These are phyloP conservation scores for Steinernema hermaphroditum DNA, from an alignment of 2,888 invertebrate genomes.

Conservation along the genomic window DNA sequence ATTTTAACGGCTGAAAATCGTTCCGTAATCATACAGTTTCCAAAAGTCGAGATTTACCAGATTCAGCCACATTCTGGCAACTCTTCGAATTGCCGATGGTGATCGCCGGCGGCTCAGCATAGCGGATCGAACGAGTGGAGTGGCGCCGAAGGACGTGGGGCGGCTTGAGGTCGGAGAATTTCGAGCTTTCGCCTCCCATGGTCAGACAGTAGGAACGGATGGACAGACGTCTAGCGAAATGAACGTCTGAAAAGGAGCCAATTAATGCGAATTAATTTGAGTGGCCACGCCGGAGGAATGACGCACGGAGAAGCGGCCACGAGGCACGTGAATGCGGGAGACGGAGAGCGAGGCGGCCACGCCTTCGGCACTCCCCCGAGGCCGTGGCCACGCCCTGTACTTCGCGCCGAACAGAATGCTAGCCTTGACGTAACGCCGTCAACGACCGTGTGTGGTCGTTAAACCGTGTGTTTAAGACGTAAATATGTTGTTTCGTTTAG, in stretches of 20 bases:
- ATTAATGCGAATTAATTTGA: not conserved
- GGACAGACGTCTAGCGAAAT: too few species aligned
- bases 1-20: not conserved
- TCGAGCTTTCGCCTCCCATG: slow-evolving; percentile 24
- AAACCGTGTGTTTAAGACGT: too few species aligned
- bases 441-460: too few species aligned
- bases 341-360: not conserved
- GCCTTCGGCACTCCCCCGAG: slow-evolving; percentile 2
- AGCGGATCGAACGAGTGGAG: slow-evolving; percentile 5
- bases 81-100: slow-evolving; percentile 8
- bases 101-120: not conserved
- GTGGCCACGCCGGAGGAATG: not conserved
- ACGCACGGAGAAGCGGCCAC: not conserved
- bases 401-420: not conserved
- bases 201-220: too few species aligned
- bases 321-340: not conserved
- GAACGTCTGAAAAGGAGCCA: not conserved
- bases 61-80: slow-evolving; percentile 3
- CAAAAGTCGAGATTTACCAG: not conserved
- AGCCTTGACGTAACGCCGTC: too few species aligned
- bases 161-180: not conserved
- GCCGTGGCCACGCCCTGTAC: not conserved
- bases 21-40: not conserved
- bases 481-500: too few species aligned
- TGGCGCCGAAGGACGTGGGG: slow-evolving; percentile 2